phyloP scores from a whole-genome alignment of 2,888 invertebrate genomes.

The Ennomos erosarius region DNA sequence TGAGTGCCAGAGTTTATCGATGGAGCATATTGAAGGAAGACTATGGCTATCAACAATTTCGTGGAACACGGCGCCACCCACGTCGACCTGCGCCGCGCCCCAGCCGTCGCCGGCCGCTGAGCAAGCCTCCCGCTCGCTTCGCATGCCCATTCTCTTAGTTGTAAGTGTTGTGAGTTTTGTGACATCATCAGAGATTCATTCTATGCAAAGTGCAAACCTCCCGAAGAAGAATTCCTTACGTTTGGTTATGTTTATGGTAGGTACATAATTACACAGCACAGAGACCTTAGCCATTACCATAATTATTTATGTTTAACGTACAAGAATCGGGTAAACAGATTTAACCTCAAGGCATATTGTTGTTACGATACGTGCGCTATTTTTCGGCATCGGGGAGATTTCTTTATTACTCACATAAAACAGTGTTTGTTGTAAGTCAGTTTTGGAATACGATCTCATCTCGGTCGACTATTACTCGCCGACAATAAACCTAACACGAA shows the following conservation, averaged over 20 bases:
- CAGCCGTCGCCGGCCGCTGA: constrained; percentile 38
- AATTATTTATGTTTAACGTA: constrained; percentile 25
- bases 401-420: constrained; percentile 77
- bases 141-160: constrained; percentile 52
- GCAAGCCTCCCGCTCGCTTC: constrained; percentile 50
- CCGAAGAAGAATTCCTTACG: constrained; percentile 24
- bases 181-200: constrained; percentile 50
- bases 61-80: constrained; percentile 80
- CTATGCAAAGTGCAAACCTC: constrained; percentile 29
- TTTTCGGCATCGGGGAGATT: constrained; percentile 57
- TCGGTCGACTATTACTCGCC: constrained; percentile 78
- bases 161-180: too few relatives aligned
- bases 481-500: constrained; percentile 83
- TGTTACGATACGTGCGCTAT: constrained; percentile 31
- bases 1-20: constrained; percentile 61
- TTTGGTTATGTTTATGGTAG: constrained; percentile 12
- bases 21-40: constrained; percentile 55
- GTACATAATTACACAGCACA: constrained; percentile 28
- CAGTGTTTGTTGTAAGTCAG: constrained; percentile 79
- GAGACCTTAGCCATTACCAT: constrained; percentile 23
- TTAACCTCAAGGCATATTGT: constrained; percentile 35
- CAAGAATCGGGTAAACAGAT: constrained; percentile 35
- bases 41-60: constrained; percentile 70
- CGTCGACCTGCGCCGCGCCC: constrained; percentile 51
- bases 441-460: constrained; percentile 82